These are phyloP conservation scores for Anadara kagoshimensis DNA, from an alignment of 1,140 invertebrate genomes.

Conservation along the genomic window DNA sequence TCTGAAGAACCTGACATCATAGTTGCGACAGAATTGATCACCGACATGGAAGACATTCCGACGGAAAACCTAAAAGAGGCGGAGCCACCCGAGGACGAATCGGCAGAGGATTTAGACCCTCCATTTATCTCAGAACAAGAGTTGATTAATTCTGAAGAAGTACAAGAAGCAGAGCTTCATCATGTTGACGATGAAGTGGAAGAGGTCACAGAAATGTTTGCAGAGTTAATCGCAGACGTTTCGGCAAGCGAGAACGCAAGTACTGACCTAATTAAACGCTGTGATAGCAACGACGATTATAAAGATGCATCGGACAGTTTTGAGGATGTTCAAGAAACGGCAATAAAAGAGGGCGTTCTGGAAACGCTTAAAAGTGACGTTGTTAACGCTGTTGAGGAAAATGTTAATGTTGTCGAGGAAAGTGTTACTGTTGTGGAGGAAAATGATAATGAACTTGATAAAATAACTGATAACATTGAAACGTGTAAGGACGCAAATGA, in stretches of 20 bases:
- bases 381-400: background rate
- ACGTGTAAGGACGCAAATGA: too few relatives aligned
- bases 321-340: background rate
- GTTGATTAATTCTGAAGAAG: slow-evolving; percentile 9
- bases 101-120: slow-evolving; percentile 20
- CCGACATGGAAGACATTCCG: slow-evolving; percentile 1
- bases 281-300: slow-evolving; percentile 3
- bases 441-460: slow-evolving; percentile 21
- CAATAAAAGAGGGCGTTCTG: background rate
- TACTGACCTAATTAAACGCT: slow-evolving; percentile 8
- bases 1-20: slow-evolving; percentile 9
- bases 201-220: slow-evolving; percentile 1
- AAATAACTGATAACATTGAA: background rate
- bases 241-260: slow-evolving; percentile 3
- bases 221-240: background rate
- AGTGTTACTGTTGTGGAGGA: slow-evolving; percentile 4
- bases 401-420: slow-evolving; percentile 1
- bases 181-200: background rate
- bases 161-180: slow-evolving; percentile 16
- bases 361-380: background rate
- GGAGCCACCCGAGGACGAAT: slow-evolving; percentile 20
- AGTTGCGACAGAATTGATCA: slow-evolving; percentile 16
- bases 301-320: slow-evolving; percentile 2
- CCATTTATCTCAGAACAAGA: slow-evolving; percentile 15
- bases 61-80: slow-evolving; percentile 16